Percentiles rank a stretch among this genome's conserved stretches.
phyloP scores from a whole-genome alignment of 1,140 invertebrate species.

The Drosophila erecta region DNA sequence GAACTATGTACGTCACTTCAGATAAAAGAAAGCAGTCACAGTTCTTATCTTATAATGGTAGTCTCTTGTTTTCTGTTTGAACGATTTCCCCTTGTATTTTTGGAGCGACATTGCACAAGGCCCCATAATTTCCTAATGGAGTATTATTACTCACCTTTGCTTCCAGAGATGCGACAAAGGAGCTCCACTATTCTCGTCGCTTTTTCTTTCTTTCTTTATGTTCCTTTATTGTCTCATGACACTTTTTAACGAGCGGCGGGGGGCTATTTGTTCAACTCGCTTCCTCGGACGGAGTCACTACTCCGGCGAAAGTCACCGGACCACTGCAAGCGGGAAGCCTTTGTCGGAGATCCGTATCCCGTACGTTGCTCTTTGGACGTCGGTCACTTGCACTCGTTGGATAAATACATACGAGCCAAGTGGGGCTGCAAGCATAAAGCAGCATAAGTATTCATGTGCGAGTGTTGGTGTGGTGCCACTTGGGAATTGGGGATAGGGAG shows the following conservation, averaged over 20 bases:
- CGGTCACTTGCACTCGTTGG: constrained; percentile 51
- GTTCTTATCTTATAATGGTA: constrained; percentile 30
- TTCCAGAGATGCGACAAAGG: constrained; percentile 34
- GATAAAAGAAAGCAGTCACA: constrained; percentile 6
- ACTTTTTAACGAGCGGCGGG: constrained; percentile 7
- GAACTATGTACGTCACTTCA: constrained; percentile 15
- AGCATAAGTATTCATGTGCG: constrained; percentile 40
- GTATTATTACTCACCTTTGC: constrained; percentile 32
- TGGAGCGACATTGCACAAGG: constrained; percentile 4
- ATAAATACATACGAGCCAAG: constrained; percentile 1
- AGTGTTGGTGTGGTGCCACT: constrained; percentile 19
- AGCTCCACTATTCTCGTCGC: constrained; percentile 18
- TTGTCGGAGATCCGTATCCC: constrained; percentile 43
- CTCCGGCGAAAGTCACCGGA: constrained; percentile 65
- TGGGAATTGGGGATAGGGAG: not conserved
- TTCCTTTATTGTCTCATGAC: constrained; percentile 64
- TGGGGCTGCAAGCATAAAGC: constrained; percentile 66
- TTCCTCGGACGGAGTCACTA: constrained; percentile 34
- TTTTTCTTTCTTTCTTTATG: constrained; percentile 13
- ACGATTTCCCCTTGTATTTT: constrained; percentile 21
- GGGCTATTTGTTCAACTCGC: constrained; percentile 29
- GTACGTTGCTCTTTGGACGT: constrained; percentile 63
- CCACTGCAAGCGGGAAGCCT: constrained; percentile 52
- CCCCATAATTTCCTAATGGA: constrained; percentile 23
- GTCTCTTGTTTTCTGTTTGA: constrained; percentile 22